A percentile compares a stretch with the other conserved stretches of the same genome.
phyloP scores from a whole-genome alignment of 2,797 vertebrate genomes.

The Danio jaintianensis region DNA sequence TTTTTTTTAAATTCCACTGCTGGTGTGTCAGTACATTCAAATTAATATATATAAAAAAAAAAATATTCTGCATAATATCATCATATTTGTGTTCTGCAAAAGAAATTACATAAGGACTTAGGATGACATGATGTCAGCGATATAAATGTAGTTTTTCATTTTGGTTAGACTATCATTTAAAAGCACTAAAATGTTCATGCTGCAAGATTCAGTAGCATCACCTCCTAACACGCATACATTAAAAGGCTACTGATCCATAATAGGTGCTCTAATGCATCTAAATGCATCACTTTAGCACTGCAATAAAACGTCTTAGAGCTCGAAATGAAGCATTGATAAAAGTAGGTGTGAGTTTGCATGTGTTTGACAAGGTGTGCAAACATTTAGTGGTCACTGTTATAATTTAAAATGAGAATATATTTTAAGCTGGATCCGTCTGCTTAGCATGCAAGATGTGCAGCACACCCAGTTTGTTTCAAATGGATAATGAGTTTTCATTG shows the following conservation, averaged over 20 bases:
- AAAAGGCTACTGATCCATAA: not conserved
- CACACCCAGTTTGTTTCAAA: conserved; percentile 27
- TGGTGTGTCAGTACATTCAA: too few species aligned
- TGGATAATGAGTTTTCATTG: conserved; percentile 44
- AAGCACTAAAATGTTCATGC: not conserved
- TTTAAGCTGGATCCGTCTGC: not conserved
- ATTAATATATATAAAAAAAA: too few species aligned
- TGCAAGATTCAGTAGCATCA: not conserved
- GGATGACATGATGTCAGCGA: too few species aligned
- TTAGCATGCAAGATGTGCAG: conserved; percentile 24
- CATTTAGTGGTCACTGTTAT: conserved; percentile 4
- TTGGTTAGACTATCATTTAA: conserved; percentile 3
- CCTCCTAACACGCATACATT: conserved; percentile 15
- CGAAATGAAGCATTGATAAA: not conserved
- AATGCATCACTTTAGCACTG: conserved; percentile 10
- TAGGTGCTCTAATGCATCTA: conserved; percentile 18
- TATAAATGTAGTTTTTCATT: not conserved
- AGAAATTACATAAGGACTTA: too few species aligned
- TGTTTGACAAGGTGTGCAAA: conserved; percentile 13
- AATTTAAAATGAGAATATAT: conserved; percentile 15
- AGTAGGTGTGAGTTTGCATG: conserved; percentile 5
- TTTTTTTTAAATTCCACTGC: too few species aligned
- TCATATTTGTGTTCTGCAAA: too few species aligned
- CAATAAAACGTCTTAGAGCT: conserved; percentile 10
- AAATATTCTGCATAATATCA: too few species aligned